Evolutionary conservation across 2,113 vertebrate species (phyloP), one percentile per base, ranked within the genome.

Genomic region (Cinclus mexicanus): DNA sequence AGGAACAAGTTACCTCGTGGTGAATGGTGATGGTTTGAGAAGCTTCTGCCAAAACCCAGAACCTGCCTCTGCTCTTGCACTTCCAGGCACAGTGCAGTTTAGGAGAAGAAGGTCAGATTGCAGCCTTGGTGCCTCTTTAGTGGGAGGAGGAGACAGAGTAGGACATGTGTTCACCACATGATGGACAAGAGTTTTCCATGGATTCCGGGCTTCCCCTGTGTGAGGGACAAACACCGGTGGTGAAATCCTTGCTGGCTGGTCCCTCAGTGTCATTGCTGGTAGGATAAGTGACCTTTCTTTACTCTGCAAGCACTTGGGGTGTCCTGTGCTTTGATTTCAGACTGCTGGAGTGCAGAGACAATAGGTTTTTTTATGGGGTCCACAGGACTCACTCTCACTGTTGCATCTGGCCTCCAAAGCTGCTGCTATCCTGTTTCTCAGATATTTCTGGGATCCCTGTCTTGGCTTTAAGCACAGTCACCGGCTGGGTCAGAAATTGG

Each of bases 401-500:
- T 64, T 90, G 67, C 65, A 87, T 76, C 87, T 95, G 92, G 82
- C 87, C 89, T 85, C 53, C 37, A 76, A 76, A 83, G 46, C 74
- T 93, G 59, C 84, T 67, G 42, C 83, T 91, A 37, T 24, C 57
- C 84, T 79, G 3, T 50, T 92, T 87, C 71, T 78, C 56, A 68
- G 64, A 14, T 78, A 29, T 78, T 82, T 75, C 76, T 94, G 80
- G 35, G 60, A 44, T 92, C 37, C 4, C 76, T 49, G 41, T 79
- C 56, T 78, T 59, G 85, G 39, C 19, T 52, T 65, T 59, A 67
- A 86, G 83, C 20, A 10, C 1, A 49, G 53, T 21, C 71, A 78
- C 77, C 56, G 92, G 52, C 87, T 75, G 82, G 90, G 87, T 41
- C 86, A 64, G 63, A 77, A 94, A 96, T n/a, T 41, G 74, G 26